Evolutionary conservation across 2,113 vertebrate genomes (phyloP).

Genomic region (Turnix velox): DNA sequence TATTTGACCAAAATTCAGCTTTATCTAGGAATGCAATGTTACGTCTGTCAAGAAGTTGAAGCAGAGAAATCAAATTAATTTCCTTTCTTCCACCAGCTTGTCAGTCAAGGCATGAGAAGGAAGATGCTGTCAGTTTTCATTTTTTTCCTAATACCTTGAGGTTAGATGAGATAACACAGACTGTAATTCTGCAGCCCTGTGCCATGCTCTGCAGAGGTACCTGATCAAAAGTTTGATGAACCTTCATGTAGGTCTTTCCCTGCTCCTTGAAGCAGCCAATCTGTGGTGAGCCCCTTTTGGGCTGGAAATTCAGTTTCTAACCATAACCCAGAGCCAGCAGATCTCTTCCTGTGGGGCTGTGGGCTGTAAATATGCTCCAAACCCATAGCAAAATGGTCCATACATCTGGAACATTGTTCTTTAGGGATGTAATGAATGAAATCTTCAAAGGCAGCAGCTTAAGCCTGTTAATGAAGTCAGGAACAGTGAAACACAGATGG

Average conservation of each 20-base stretch:
- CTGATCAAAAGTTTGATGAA: background rate
- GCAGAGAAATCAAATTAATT: background rate
- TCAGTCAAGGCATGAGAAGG: background rate
- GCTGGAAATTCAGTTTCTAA: background rate
- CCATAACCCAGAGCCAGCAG: background rate
- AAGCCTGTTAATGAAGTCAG: background rate
- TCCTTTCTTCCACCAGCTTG: background rate
- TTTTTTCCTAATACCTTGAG: background rate
- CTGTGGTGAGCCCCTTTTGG: background rate
- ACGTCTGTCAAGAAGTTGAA: background rate
- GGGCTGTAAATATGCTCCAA: accelerated
- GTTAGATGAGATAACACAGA: background rate
- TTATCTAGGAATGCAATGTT: background rate
- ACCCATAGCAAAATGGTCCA: accelerated
- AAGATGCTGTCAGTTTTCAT: background rate
- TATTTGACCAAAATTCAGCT: background rate
- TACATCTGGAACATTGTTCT: background rate
- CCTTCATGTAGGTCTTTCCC: background rate
- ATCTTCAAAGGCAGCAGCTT: background rate
- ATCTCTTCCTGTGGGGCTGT: accelerated
- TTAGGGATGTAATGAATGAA: background rate
- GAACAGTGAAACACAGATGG: background rate
- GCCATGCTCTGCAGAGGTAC: background rate
- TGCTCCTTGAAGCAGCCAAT: background rate
- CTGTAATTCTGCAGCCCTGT: background rate